Conservation (phyloP, 2,797 vertebrate genomes). For the Florisuga fusca region DNA sequence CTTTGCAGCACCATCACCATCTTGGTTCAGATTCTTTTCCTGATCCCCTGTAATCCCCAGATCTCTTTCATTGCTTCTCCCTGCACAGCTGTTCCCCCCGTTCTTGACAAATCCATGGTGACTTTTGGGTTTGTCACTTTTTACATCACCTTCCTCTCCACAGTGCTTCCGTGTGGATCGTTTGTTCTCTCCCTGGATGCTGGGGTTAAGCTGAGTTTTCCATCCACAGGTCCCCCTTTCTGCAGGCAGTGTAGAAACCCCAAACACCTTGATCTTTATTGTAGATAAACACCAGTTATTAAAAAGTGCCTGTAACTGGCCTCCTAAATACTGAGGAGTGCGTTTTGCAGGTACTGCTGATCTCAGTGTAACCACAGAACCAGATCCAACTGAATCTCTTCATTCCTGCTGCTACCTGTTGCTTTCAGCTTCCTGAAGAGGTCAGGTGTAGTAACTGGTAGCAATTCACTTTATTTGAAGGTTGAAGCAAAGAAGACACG, state of each 20-base stretch:
- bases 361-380: neutral
- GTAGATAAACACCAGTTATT: neutral
- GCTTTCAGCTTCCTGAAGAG: neutral
- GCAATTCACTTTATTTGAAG: neutral
- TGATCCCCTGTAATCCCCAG: slow-evolving; percentile 12
- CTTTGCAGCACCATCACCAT: neutral
- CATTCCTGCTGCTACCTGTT: neutral
- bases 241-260: neutral
- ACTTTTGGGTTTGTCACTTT: slow-evolving; percentile 3
- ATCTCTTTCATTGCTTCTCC: slow-evolving; percentile 1
- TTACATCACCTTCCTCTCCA: neutral
- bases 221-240: fast-evolving
- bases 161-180: neutral
- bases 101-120: neutral
- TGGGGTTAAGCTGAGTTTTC: neutral
- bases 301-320: neutral
- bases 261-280: neutral
- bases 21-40: neutral
- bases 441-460: neutral
- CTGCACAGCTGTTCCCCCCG: neutral
- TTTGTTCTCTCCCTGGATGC: neutral
- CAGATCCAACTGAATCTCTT: neutral
- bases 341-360: neutral
- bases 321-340: neutral
- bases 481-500: neutral